These are phyloP conservation scores for Strix uralensis DNA, from an alignment of 2,113 vertebrate genomes.

Conservation along the genomic window DNA sequence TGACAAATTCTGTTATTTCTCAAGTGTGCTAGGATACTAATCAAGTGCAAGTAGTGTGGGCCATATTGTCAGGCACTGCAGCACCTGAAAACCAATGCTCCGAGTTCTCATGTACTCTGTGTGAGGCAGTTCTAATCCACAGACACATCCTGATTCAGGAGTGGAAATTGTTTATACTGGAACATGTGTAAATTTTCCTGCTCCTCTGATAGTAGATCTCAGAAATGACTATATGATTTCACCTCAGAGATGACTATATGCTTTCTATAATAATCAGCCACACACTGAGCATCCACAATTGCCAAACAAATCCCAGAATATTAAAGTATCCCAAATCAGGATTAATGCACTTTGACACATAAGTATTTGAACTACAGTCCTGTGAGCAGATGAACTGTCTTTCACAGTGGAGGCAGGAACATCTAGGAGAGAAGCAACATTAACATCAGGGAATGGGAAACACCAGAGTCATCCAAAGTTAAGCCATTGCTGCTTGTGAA, in stretches of 20 bases:
- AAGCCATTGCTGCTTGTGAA: background rate
- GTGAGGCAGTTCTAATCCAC: background rate
- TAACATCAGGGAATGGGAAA: background rate
- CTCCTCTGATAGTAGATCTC: background rate
- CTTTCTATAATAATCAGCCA: background rate
- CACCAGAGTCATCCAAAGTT: background rate
- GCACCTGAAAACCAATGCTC: background rate
- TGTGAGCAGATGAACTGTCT: background rate
- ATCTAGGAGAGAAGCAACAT: background rate
- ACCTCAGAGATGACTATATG: background rate
- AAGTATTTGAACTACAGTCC: background rate
- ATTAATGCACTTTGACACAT: background rate
- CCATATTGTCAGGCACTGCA: fast-evolving
- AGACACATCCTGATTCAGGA: background rate
- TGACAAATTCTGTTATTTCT: background rate
- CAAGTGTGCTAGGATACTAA: background rate
- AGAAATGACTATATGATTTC: background rate
- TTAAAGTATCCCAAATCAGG: background rate
- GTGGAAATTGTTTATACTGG: background rate
- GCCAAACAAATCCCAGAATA: background rate
- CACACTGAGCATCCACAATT: background rate
- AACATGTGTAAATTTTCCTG: background rate
- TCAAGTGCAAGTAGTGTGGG: background rate
- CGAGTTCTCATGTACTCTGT: fast-evolving
- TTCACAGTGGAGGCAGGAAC: background rate